These are phyloP conservation scores for Agrotis puta DNA, from an alignment of 2,888 invertebrate species.

Conservation along the genomic window DNA sequence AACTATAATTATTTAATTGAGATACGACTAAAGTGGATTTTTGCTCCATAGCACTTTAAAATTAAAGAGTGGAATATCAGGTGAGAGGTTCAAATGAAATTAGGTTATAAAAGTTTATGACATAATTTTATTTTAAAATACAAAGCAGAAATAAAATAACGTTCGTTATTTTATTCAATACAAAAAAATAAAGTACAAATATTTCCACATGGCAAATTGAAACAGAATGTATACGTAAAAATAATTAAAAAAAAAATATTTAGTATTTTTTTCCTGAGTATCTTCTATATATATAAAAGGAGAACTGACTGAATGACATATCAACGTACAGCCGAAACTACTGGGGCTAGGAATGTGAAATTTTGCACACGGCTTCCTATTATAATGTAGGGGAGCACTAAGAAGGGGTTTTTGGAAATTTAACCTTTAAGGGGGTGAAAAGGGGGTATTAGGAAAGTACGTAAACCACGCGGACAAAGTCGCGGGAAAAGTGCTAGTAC, in stretches of 20 bases:
- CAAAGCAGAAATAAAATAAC: neutral
- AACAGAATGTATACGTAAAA: slow-evolving; percentile 24
- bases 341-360: no score
- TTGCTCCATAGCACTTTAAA: slow-evolving; percentile 5
- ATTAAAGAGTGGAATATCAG: neutral
- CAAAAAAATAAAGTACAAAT: slow-evolving; percentile 7
- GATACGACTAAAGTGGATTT: neutral
- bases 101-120: neutral
- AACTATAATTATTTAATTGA: no score
- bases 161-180: neutral
- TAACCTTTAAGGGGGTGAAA: no score
- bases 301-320: no score
- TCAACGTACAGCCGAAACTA: no score
- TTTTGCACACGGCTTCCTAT: no score
- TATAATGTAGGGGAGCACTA: no score
- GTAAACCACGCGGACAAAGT: no score
- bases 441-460: no score
- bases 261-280: neutral
- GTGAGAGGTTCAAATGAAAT: neutral
- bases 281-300: no score
- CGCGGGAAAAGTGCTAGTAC: no score
- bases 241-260: slow-evolving; percentile 31
- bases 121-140: neutral
- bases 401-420: no score
- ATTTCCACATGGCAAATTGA: neutral